Percentiles rank a stretch among this genome's conserved stretches.
These are phyloP conservation scores for Oligia fasciuncula DNA, from an alignment of 2,888 invertebrate genomes.

Conservation along the genomic window DNA sequence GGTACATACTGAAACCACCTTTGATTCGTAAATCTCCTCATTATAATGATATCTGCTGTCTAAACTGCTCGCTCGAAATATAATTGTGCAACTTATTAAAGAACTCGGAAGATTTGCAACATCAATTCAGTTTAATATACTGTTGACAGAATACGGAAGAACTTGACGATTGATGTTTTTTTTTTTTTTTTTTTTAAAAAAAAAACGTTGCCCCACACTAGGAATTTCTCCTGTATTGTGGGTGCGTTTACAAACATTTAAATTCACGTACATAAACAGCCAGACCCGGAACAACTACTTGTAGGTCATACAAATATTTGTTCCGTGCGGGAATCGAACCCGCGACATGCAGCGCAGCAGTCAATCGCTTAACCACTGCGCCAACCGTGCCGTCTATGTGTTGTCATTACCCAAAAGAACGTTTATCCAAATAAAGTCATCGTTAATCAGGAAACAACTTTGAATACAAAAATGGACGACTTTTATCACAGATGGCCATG, in stretches of 20 bases:
- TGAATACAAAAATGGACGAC: conserved; percentile 31
- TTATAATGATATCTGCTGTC: not conserved
- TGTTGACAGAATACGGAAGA: conserved; percentile 47
- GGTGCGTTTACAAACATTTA: no score
- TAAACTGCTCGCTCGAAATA: not conserved
- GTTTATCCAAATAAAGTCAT: conserved; percentile 52
- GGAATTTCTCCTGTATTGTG: no score
- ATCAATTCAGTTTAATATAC: conserved; percentile 28
- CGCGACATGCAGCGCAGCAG: no score
- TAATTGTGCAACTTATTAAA: not conserved
- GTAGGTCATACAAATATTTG: no score
- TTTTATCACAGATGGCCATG: conserved; percentile 21
- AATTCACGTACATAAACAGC: no score
- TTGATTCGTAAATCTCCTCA: not conserved
- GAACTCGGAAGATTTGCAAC: not conserved
- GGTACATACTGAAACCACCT: not conserved
- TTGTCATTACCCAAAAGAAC: conserved; percentile 27
- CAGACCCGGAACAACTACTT: no score
- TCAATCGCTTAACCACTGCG: no score
- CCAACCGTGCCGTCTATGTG: no score
- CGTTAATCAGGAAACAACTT: conserved; percentile 51
- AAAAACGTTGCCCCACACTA: no score
- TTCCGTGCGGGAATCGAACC: no score
- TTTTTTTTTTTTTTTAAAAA: no score
- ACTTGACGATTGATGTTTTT: conserved; percentile 45